Conservation (phyloP, 2,797 vertebrate species). For the Phataginus tricuspis region DNA sequence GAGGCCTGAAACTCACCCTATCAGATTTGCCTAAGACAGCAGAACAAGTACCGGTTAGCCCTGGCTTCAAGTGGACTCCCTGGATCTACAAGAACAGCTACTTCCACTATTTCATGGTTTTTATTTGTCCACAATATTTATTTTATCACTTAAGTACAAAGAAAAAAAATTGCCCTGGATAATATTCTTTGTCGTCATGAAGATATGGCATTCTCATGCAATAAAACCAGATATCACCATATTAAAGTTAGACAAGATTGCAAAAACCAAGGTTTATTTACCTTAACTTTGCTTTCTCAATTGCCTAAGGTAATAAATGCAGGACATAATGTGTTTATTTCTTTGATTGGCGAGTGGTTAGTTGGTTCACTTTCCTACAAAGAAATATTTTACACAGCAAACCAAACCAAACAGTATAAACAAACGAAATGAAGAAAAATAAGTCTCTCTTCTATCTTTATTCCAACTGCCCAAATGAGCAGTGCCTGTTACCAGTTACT, state of each 20-base stretch:
- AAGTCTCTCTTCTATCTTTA: background rate
- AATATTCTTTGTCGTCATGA: background rate
- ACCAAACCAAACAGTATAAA: background rate
- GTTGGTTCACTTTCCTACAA: background rate
- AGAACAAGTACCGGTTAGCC: background rate
- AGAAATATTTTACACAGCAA: background rate
- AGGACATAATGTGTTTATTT: background rate
- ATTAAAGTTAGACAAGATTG: background rate
- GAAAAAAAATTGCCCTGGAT: background rate
- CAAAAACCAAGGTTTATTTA: background rate
- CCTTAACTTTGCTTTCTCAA: background rate
- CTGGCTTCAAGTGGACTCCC: rapidly evolving
- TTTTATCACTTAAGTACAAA: background rate
- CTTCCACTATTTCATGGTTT: background rate
- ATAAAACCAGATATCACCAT: background rate
- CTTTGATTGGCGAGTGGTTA: background rate
- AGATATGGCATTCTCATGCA: background rate
- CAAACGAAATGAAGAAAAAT: background rate
- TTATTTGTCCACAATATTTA: background rate
- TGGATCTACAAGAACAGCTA: background rate
- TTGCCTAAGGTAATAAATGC: background rate
- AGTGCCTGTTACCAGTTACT: background rate
- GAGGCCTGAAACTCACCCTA: background rate
- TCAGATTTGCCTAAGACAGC: background rate
- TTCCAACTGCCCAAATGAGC: background rate